Evolutionary conservation across 2,888 invertebrate genomes (phyloP).

Genomic region (Melinaea marsaeus): DNA sequence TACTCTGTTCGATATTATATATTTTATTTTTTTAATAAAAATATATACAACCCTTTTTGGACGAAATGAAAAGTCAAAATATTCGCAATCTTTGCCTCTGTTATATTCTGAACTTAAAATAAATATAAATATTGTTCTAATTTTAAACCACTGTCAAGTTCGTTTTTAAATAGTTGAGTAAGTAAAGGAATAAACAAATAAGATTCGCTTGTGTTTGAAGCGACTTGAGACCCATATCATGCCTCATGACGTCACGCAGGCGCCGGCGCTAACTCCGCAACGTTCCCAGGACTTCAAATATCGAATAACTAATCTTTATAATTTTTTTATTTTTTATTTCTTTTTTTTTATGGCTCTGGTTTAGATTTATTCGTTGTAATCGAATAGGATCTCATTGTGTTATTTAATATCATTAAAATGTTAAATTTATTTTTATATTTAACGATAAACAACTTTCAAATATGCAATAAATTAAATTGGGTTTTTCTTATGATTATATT

Average conservation of each 20-base stretch:
- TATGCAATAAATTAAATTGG: constrained; percentile 18
- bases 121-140: too few relatives aligned
- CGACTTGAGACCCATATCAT: constrained; percentile 31
- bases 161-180: too few relatives aligned
- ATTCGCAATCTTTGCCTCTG: too few relatives aligned
- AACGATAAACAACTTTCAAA: constrained; percentile 23
- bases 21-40: not conserved
- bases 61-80: too few relatives aligned
- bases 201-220: constrained; percentile 9
- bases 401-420: constrained; percentile 17
- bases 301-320: too few relatives aligned
- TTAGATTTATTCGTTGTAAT: not conserved
- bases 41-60: not conserved
- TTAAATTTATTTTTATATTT: too few relatives aligned
- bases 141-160: too few relatives aligned
- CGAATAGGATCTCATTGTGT: constrained; percentile 13
- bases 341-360: constrained; percentile 8
- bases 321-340: not conserved
- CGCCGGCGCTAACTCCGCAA: constrained; percentile 60
- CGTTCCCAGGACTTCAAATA: too few relatives aligned
- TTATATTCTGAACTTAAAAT: too few relatives aligned
- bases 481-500: constrained; percentile 20
- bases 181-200: not conserved
- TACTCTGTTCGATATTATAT: not conserved
- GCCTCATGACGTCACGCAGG: constrained; percentile 39